Evolutionary conservation across 1,140 invertebrate genomes (phyloP).

Genomic region (Lucilia sericata): DNA sequence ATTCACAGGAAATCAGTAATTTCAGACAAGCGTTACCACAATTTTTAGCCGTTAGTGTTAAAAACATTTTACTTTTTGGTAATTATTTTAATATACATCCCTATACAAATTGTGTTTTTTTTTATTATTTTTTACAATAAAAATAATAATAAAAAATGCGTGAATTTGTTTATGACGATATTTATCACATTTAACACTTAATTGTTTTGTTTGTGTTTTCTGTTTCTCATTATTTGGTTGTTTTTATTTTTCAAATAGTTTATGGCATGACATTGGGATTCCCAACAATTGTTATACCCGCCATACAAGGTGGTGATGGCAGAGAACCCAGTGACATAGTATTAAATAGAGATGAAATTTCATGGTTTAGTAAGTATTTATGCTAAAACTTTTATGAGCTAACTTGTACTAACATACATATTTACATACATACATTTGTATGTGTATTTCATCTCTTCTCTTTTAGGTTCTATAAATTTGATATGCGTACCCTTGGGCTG

Average conservation of each 20-base stretch:
- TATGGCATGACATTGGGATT: constrained; percentile 83
- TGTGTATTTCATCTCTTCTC: not conserved
- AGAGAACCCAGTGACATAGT: constrained; percentile 69
- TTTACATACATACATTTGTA: not conserved
- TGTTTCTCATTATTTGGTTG: not conserved
- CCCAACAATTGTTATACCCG: constrained; percentile 81
- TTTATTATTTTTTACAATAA: not conserved
- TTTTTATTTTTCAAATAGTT: constrained; percentile 60
- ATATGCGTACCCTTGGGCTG: constrained; percentile 83
- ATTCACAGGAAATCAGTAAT: constrained; percentile 63
- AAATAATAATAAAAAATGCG: not conserved
- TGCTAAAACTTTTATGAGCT: too few species aligned
- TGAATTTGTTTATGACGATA: not conserved
- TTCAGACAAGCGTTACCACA: constrained; percentile 72
- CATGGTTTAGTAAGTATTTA: constrained; percentile 79
- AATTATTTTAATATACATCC: constrained; percentile 53
- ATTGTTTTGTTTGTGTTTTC: not conserved
- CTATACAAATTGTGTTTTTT: not conserved
- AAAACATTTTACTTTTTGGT: constrained; percentile 74
- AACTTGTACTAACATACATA: too few species aligned
- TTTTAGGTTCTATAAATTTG: constrained; percentile 80
- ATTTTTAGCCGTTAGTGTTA: constrained; percentile 74
- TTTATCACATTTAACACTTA: constrained; percentile 16
- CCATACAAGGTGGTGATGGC: constrained; percentile 70
- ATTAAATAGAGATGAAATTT: constrained; percentile 75